These are phyloP conservation scores for Drosophila kepulauana DNA, from an alignment of 1,140 invertebrate genomes.

Conservation along the genomic window DNA sequence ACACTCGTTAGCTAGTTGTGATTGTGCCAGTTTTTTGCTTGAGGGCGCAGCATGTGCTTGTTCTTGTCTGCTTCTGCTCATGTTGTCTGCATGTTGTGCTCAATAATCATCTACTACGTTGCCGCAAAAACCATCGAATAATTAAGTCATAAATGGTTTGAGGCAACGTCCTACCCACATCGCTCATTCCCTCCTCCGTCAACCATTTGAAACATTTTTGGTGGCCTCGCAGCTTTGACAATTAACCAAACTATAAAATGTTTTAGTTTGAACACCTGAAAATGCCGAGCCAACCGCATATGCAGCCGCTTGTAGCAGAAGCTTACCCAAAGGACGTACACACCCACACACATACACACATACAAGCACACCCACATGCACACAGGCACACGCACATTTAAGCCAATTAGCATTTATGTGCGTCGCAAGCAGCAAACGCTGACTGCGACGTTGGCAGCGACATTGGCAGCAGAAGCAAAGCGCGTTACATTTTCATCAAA, in stretches of 20 bases:
- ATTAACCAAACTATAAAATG: constrained; percentile 83
- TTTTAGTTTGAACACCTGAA: constrained; percentile 82
- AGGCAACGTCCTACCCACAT: constrained; percentile 26
- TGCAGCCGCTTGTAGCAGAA: constrained; percentile 36
- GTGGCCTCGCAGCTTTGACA: constrained; percentile 68
- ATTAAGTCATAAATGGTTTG: constrained; percentile 81
- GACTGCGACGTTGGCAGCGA: constrained; percentile 10
- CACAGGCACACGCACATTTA: constrained; percentile 59
- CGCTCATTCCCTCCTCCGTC: neutral
- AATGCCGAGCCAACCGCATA: constrained; percentile 34
- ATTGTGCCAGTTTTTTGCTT: constrained; percentile 8
- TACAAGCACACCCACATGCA: constrained; percentile 24
- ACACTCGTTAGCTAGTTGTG: no score
- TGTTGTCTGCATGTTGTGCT: constrained; percentile 19
- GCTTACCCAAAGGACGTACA: constrained; percentile 50
- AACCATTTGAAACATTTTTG: constrained; percentile 16
- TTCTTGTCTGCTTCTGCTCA: neutral
- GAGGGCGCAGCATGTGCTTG: neutral
- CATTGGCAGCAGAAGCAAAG: constrained; percentile 45
- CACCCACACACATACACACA: constrained; percentile 17
- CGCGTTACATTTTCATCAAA: constrained; percentile 84
- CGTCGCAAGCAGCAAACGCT: constrained; percentile 43
- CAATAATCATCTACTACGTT: constrained; percentile 48
- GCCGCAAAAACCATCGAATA: constrained; percentile 76
- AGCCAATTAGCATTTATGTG: constrained; percentile 84